phyloP scores from a whole-genome alignment of 2,113 vertebrate species.

The Falco punctatus region DNA sequence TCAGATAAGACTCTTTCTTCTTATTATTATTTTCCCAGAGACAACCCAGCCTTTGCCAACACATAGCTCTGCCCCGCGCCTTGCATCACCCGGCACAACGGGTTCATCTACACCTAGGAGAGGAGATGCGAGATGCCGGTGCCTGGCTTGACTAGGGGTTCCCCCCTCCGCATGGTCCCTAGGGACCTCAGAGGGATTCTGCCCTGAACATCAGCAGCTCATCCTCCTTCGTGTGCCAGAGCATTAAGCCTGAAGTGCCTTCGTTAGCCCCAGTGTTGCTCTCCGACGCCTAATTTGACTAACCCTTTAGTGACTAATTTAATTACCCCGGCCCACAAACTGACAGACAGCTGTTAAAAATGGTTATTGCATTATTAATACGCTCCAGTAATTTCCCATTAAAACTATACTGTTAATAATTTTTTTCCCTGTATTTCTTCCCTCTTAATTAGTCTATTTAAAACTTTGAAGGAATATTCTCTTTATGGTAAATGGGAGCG shows the following conservation, averaged over 20 bases:
- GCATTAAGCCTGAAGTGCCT: background rate
- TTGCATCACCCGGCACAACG: rapidly evolving
- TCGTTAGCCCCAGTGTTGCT: background rate
- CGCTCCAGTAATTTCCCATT: conserved; percentile 82
- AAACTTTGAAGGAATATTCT: conserved; percentile 83
- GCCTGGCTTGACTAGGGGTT: background rate
- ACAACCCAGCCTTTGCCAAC: background rate
- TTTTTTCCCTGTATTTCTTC: conserved; percentile 76
- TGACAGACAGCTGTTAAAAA: conserved; percentile 84
- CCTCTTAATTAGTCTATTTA: conserved; percentile 86
- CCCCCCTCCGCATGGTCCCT: rapidly evolving
- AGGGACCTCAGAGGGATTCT: background rate
- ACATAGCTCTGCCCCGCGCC: background rate
- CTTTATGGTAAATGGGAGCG: conserved; percentile 79
- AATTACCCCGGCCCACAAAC: conserved; percentile 77
- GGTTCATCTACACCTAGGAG: background rate
- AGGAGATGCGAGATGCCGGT: background rate
- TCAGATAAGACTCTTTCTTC: background rate
- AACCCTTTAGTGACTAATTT: conserved; percentile 79
- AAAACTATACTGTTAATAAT: conserved; percentile 84
- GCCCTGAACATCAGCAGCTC: background rate
- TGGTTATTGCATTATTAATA: conserved; percentile 85
- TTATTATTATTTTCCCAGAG: background rate
- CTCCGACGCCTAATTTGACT: conserved; percentile 59
- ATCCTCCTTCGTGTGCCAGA: background rate